These are phyloP conservation scores for Gymnoscelis rufifasciata DNA, from an alignment of 2,888 invertebrate species.

Conservation along the genomic window DNA sequence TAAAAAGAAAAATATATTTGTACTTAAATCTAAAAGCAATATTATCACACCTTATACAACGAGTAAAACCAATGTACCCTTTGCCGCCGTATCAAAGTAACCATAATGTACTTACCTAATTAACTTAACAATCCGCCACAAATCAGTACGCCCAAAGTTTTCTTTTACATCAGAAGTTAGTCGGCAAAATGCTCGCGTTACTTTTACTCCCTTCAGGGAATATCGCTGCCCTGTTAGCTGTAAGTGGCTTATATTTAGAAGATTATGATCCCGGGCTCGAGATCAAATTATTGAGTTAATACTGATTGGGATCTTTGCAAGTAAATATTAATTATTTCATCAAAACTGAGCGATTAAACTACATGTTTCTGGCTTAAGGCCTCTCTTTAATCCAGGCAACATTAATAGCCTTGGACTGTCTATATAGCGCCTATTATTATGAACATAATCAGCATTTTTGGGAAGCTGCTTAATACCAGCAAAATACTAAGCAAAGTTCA, in stretches of 20 bases:
- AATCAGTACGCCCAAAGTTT: slow-evolving; percentile 38
- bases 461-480: too few relatives aligned
- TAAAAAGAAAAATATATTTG: too few relatives aligned
- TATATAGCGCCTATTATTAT: too few relatives aligned
- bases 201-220: slow-evolving; percentile 42
- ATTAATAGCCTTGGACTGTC: too few relatives aligned
- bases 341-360: too few relatives aligned
- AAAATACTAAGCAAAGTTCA: too few relatives aligned
- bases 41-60: not conserved
- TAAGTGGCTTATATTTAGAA: not conserved
- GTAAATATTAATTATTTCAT: too few relatives aligned
- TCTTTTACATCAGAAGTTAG: slow-evolving; percentile 33
- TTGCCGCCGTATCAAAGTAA: slow-evolving; percentile 28
- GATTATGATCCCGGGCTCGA: not conserved
- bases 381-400: too few relatives aligned
- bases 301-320: too few relatives aligned
- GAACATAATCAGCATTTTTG: too few relatives aligned
- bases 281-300: not conserved
- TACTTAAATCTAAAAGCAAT: too few relatives aligned
- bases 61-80: slow-evolving; percentile 18
- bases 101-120: slow-evolving; percentile 36
- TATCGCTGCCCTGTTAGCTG: not conserved
- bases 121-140: slow-evolving; percentile 40
- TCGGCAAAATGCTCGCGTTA: slow-evolving; percentile 37
- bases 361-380: too few relatives aligned